Conservation (phyloP, 2,888 invertebrate genomes). For the Volucella inanis region DNA sequence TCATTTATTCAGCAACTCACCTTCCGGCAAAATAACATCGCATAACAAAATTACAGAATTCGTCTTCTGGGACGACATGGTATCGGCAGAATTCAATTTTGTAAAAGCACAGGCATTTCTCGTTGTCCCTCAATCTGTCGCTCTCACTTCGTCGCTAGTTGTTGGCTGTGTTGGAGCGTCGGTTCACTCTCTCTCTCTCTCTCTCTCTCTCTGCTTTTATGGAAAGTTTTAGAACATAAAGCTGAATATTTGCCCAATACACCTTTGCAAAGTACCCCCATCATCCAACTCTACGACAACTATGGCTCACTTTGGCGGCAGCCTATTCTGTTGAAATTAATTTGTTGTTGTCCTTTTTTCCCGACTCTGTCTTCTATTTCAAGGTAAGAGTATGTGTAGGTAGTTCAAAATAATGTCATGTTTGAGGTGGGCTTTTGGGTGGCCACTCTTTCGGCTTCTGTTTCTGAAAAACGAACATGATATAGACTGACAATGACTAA, state of each 20-base stretch:
- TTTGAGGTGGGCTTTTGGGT: conserved; percentile 41
- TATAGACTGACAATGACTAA: not conserved
- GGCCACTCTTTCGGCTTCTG: conserved; percentile 28
- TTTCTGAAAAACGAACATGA: conserved; percentile 24
- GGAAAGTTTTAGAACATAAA: conserved; percentile 62
- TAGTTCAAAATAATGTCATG: conserved; percentile 23
- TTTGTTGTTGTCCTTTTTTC: conserved; percentile 27
- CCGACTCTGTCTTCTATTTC: conserved; percentile 17
- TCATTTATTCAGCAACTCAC: conserved; percentile 72
- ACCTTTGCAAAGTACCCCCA: conserved; percentile 16
- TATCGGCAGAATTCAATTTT: conserved; percentile 74
- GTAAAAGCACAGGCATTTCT: conserved; percentile 59
- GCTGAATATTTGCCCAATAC: conserved; percentile 66
- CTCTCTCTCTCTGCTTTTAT: conserved; percentile 31
- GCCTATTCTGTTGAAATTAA: conserved; percentile 33
- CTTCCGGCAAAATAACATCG: conserved; percentile 71
- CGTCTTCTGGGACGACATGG: conserved; percentile 75
- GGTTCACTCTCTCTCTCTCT: conserved; percentile 19
- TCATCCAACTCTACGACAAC: not conserved
- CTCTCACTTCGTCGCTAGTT: conserved; percentile 13
- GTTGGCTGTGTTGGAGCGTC: not conserved
- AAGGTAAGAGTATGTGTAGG: not conserved
- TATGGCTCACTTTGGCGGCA: no score
- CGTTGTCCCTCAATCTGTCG: conserved; percentile 7
- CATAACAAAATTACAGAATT: conserved; percentile 73